Evolutionary conservation across 2,888 invertebrate species (phyloP), one percentile per base, ranked within the genome.

Genomic region (Hermaeophaga mercurialis): DNA sequence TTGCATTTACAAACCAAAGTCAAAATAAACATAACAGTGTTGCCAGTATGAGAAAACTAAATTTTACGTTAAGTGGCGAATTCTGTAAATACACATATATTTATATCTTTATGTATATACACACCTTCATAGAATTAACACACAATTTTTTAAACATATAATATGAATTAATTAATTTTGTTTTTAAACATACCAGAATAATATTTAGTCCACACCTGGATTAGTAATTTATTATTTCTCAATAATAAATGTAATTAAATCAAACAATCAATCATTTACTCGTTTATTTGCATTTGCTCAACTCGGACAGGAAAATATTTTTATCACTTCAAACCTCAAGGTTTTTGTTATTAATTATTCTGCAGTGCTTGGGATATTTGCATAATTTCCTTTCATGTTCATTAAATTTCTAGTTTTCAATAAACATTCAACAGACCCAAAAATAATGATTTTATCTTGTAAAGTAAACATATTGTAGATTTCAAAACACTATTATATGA

Each of bases 381-480:
- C 38, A 38, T 38, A 38, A 38, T 18, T 18, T 38, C 38, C 38
- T 38, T 38, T 38, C 19, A 18, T 38, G 38, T 38, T 9, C 38
- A 38, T 18, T 38, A 38, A 14, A 14, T 36, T 36, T 36, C 36
- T 14, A 36, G 17, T 38, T n/a, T 38, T 5, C 8, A 38, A n/a
- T 38, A 38, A 38, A 8, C 8, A 19, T 3, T 19, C 18, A 18
- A 38, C 18, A 38, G 14, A 38, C 3, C 38, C 11, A 3, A 19
- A 38, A n/a, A n/a, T n/a, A n/a, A n/a, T n/a, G n/a, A n/a, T n/a
- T n/a, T n/a, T n/a, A n/a, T n/a, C n/a, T n/a, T n/a, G n/a, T n/a
- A n/a, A n/a, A n/a, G n/a, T n/a, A n/a, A n/a, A n/a, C n/a, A n/a
- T n/a, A n/a, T n/a, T n/a, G n/a, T n/a, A n/a, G n/a, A n/a, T n/a